These are phyloP conservation scores for Rhabdornis inornatus DNA, from an alignment of 2,113 vertebrate genomes.

Conservation along the genomic window DNA sequence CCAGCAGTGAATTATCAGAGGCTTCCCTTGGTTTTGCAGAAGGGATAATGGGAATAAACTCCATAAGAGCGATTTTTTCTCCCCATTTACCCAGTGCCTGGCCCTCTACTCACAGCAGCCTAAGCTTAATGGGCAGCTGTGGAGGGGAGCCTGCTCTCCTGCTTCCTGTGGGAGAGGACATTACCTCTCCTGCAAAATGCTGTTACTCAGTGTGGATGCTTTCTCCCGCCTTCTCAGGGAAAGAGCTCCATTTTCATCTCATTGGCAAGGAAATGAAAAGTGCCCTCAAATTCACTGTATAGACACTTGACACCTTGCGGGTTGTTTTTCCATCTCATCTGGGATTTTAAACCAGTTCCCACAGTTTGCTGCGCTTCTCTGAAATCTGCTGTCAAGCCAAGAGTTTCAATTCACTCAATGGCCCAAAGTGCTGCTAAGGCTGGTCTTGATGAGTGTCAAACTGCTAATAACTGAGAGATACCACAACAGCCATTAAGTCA, in stretches of 20 bases:
- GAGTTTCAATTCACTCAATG: neutral
- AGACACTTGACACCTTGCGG: neutral
- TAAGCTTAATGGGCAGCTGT: accelerated
- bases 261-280: neutral
- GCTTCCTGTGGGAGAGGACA: neutral
- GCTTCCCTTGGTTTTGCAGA: neutral
- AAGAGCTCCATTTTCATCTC: neutral
- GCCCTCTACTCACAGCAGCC: neutral
- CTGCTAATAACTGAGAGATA: neutral
- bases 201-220: accelerated
- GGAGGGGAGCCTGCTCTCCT: neutral
- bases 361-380: neutral
- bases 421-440: neutral
- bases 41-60: neutral
- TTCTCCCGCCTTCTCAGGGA: neutral
- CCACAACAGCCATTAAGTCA: neutral
- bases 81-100: neutral
- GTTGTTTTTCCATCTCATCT: neutral
- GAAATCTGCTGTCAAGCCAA: neutral
- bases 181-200: neutral
- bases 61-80: neutral
- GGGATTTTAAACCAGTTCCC: neutral
- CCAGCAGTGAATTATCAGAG: neutral
- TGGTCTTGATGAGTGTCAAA: neutral
- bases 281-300: neutral